Conservation (phyloP, 2,888 invertebrate species). For the Quadroppia sp. region DNA sequence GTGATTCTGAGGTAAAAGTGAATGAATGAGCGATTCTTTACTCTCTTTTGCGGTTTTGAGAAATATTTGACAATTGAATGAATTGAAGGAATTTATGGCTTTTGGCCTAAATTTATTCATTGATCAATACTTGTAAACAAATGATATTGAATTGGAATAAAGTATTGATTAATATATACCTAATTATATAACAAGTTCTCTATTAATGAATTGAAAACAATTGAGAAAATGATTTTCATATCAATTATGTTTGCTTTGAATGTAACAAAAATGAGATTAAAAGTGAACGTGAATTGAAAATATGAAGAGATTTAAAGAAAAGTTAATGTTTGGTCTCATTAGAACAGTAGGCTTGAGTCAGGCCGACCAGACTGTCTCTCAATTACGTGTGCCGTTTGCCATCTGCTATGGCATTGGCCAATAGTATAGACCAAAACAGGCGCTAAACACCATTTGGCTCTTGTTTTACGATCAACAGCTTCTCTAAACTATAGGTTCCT, state of each 20-base stretch:
- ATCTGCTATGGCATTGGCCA: conserved; percentile 8
- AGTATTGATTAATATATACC: too few relatives aligned
- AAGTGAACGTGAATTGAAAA: conserved; percentile 1
- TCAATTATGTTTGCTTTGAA: too few relatives aligned
- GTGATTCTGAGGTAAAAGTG: not conserved
- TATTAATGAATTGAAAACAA: too few relatives aligned
- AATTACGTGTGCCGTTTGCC: conserved; percentile 17
- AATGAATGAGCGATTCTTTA: not conserved
- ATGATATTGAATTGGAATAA: too few relatives aligned
- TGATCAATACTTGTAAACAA: too few relatives aligned
- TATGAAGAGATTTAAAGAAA: not conserved
- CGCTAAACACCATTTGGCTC: conserved; percentile 31
- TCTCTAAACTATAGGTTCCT: conserved; percentile 29
- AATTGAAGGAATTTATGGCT: not conserved
- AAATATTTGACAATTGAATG: not conserved
- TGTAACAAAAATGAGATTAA: not conserved
- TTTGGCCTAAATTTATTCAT: too few relatives aligned
- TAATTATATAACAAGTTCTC: too few relatives aligned
- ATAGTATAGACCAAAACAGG: conserved; percentile 9
- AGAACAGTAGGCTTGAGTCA: not conserved
- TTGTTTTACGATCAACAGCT: conserved; percentile 31
- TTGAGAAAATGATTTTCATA: too few relatives aligned
- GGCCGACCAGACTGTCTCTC: not conserved
- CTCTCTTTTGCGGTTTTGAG: not conserved
- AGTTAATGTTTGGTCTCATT: not conserved